Percentiles rank a stretch among this genome's conserved stretches.
Conservation (phyloP, 2,888 invertebrate species). For the Drosophila diplacantha region DNA sequence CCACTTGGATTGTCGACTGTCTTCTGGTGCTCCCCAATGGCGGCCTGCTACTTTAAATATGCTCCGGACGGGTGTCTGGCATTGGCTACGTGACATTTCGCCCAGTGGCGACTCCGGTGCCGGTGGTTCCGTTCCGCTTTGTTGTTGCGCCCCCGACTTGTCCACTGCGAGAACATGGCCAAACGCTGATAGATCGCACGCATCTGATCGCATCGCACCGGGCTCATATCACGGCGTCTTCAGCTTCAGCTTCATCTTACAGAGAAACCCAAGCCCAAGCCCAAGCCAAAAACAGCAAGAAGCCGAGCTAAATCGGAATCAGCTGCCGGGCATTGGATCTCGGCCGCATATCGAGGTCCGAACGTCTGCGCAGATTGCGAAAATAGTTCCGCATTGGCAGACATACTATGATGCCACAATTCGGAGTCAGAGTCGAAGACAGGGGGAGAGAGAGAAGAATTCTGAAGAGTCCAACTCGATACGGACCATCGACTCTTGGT, state of each 20-base stretch:
- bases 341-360: slow-evolving; percentile 37
- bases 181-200: slow-evolving; percentile 67
- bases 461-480: background rate
- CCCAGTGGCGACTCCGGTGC: slow-evolving; percentile 42
- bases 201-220: slow-evolving; percentile 45
- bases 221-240: slow-evolving; percentile 59
- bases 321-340: slow-evolving; percentile 35
- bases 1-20: slow-evolving; percentile 64
- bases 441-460: background rate
- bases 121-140: slow-evolving; percentile 54
- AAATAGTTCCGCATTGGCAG: slow-evolving; percentile 44
- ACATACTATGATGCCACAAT: background rate
- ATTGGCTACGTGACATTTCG: slow-evolving; percentile 72
- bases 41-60: slow-evolving; percentile 73
- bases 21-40: slow-evolving; percentile 63
- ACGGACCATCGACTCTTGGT: background rate
- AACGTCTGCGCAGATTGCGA: slow-evolving; percentile 35
- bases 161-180: slow-evolving; percentile 54
- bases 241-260: slow-evolving; percentile 33
- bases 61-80: slow-evolving; percentile 42
- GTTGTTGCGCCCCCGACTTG: slow-evolving; percentile 46
- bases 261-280: slow-evolving; percentile 44
- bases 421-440: background rate
- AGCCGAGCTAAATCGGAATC: slow-evolving; percentile 16
- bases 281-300: slow-evolving; percentile 6